Conservation (phyloP, 2,113 vertebrate genomes). For the Dicaeum eximium region DNA sequence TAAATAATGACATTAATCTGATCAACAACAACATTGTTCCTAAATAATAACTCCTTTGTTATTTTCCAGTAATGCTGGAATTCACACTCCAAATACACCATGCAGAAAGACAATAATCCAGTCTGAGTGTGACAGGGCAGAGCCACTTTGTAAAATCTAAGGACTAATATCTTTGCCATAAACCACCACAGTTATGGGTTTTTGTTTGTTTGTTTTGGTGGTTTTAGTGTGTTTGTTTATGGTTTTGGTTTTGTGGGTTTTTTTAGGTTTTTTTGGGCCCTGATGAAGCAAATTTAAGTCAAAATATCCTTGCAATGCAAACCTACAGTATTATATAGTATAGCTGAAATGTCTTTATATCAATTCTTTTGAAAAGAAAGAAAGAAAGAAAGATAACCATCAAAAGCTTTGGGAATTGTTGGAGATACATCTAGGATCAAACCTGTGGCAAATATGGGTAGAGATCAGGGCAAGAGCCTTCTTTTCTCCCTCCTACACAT, state of each 20-base stretch:
- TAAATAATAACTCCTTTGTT: not conserved
- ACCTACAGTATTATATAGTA: not conserved
- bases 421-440: not conserved
- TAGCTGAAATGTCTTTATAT: not conserved
- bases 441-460: not conserved
- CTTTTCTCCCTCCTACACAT: not conserved
- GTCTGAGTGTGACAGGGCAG: not conserved
- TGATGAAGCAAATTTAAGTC: not conserved
- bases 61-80: not conserved
- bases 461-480: not conserved
- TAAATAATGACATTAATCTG: not conserved
- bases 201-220: not conserved
- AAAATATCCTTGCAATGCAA: not conserved
- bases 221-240: not conserved
- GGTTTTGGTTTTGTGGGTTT: not conserved
- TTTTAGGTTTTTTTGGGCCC: not conserved
- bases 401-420: not conserved
- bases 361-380: not conserved
- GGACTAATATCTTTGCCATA: not conserved
- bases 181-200: not conserved
- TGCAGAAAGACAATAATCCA: not conserved
- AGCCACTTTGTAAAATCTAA: not conserved
- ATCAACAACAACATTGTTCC: not conserved
- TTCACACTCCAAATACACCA: not conserved
- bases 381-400: not conserved